These are phyloP conservation scores for Lottia scabra DNA, from an alignment of 2,888 invertebrate species.

Conservation along the genomic window DNA sequence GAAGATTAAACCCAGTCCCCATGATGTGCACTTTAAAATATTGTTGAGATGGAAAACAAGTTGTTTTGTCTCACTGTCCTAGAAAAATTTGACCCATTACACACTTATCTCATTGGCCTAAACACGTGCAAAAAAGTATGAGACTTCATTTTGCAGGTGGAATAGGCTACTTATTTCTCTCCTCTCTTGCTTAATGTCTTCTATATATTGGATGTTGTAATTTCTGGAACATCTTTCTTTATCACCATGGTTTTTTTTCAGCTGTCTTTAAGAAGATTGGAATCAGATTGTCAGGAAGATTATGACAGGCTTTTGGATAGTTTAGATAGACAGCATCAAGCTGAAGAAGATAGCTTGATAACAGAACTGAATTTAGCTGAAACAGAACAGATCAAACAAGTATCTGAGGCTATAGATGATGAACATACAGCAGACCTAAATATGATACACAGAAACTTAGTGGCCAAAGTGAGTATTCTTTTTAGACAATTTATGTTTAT, in stretches of 20 bases:
- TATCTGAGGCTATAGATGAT: constrained; percentile 49
- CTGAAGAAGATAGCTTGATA: constrained; percentile 50
- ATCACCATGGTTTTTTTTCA: constrained; percentile 16
- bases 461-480: constrained; percentile 37
- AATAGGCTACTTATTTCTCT: too few species aligned
- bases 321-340: constrained; percentile 51
- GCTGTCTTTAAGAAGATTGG: constrained; percentile 57
- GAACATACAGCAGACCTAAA: constrained; percentile 46
- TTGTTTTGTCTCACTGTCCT: too few species aligned
- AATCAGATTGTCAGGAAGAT: constrained; percentile 58
- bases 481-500: not conserved
- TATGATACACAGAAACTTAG: constrained; percentile 40
- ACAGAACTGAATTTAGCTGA: constrained; percentile 60
- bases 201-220: too few species aligned
- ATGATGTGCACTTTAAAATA: too few species aligned
- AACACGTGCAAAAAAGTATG: too few species aligned
- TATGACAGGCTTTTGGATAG: constrained; percentile 52
- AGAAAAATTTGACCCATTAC: too few species aligned
- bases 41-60: too few species aligned
- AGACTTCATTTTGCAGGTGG: too few species aligned
- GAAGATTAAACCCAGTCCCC: too few species aligned
- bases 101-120: too few species aligned
- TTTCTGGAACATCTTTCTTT: too few species aligned
- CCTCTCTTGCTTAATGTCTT: too few species aligned
- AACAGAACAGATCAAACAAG: constrained; percentile 51